Percentiles rank a stretch among this genome's conserved stretches.
These are phyloP conservation scores for Andrena haemorrhoa DNA, from an alignment of 2,888 invertebrate species.

Conservation along the genomic window DNA sequence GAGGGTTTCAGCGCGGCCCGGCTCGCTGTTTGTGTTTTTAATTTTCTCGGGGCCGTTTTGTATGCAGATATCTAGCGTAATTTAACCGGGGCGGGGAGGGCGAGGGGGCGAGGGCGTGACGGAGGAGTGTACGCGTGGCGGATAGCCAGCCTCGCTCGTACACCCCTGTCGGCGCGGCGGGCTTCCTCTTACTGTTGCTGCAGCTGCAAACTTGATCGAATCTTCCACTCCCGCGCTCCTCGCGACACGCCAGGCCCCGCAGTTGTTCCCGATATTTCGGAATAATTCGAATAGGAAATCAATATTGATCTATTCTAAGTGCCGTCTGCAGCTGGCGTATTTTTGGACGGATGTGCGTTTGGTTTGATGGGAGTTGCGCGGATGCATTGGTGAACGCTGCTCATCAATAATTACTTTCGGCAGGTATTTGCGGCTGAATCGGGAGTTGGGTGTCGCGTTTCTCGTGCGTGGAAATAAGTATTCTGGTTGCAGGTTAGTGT, in stretches of 20 bases:
- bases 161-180: constrained; percentile 47
- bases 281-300: constrained; percentile 12
- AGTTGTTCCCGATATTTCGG: not conserved
- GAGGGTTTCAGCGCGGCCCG: constrained; percentile 33
- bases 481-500: no score
- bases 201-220: constrained; percentile 68
- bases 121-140: constrained; percentile 74
- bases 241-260: not conserved
- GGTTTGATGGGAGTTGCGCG: no score
- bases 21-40: constrained; percentile 78
- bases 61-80: constrained; percentile 80
- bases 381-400: no score
- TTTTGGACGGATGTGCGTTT: no score
- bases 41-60: constrained; percentile 77
- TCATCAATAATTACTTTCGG: no score
- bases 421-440: no score
- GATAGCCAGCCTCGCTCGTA: constrained; percentile 68
- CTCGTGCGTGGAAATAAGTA: no score
- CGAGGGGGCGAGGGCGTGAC: constrained; percentile 50
- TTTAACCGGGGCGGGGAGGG: constrained; percentile 70
- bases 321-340: no score
- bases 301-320: constrained; percentile 5
- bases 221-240: constrained; percentile 53
- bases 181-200: constrained; percentile 47
- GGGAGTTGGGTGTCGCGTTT: no score